Conservation (phyloP, 2,113 vertebrate species). For the Cavia porcellus region DNA sequence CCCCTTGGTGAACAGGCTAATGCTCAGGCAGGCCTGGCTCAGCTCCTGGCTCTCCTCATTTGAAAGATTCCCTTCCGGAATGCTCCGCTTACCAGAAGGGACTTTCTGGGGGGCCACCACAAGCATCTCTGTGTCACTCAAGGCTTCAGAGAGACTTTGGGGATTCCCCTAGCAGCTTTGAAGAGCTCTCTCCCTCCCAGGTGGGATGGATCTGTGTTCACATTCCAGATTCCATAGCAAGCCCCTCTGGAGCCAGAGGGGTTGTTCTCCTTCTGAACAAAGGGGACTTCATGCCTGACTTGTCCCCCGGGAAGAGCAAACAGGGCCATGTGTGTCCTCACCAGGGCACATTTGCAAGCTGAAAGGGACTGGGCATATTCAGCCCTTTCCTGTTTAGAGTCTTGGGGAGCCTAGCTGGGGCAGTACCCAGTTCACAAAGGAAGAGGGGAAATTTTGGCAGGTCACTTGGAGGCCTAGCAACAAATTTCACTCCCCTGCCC, state of each 20-base stretch:
- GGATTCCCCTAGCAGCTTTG: background rate
- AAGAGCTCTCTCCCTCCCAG: background rate
- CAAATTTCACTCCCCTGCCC: constrained; percentile 54
- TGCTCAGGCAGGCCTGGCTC: background rate
- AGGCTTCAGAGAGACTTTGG: background rate
- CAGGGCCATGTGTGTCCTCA: constrained; percentile 76
- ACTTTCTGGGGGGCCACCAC: background rate
- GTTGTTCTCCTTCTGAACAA: constrained; percentile 64
- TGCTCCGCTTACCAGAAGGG: background rate
- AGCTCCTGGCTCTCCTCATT: background rate
- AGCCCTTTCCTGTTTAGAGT: constrained; percentile 66
- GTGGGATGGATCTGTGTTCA: background rate
- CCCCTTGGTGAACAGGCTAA: background rate
- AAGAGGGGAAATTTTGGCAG: constrained; percentile 80
- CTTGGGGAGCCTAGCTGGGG: constrained; percentile 65
- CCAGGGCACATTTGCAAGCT: constrained; percentile 69
- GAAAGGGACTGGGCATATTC: constrained; percentile 66
- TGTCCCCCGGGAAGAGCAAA: constrained; percentile 78
- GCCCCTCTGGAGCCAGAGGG: constrained; percentile 6
- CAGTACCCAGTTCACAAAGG: constrained; percentile 70
- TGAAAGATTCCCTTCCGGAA: background rate
- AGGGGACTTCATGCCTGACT: constrained; percentile 74
- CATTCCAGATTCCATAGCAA: background rate
- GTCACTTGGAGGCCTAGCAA: constrained; percentile 80
- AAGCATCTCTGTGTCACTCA: background rate